These are phyloP conservation scores for Drosophila dunni DNA, from an alignment of 1,140 invertebrate genomes.

Conservation along the genomic window DNA sequence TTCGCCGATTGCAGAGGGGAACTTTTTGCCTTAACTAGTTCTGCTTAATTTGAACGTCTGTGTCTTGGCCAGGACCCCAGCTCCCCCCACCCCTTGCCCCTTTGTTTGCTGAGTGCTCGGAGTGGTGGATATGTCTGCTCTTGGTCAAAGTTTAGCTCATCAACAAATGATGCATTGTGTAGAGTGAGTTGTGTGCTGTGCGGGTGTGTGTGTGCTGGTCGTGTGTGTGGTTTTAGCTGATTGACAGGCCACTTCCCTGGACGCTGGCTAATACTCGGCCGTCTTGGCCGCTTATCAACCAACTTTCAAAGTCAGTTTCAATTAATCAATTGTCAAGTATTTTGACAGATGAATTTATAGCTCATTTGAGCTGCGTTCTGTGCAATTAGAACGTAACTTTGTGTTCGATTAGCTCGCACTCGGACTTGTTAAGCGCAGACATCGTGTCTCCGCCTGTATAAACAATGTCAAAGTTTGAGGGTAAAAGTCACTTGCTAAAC, in stretches of 20 bases:
- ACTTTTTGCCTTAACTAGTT: slow-evolving; percentile 78
- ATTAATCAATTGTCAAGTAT: slow-evolving; percentile 81
- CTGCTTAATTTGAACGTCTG: slow-evolving; percentile 66
- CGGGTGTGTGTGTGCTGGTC: neutral
- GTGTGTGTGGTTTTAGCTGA: slow-evolving; percentile 44
- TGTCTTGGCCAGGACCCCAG: slow-evolving; percentile 4
- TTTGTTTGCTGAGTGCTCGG: slow-evolving; percentile 61
- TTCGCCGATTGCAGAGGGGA: slow-evolving; percentile 31
- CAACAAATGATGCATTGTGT: slow-evolving; percentile 68
- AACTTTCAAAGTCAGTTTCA: slow-evolving; percentile 75
- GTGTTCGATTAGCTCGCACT: slow-evolving; percentile 29
- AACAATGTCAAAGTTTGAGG: neutral
- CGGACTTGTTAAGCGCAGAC: slow-evolving; percentile 20
- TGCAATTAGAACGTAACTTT: slow-evolving; percentile 43
- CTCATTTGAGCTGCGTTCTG: slow-evolving; percentile 48
- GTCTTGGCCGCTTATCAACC: slow-evolving; percentile 57
- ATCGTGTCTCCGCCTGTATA: neutral
- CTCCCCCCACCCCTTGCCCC: slow-evolving; percentile 1
- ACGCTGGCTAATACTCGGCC: neutral
- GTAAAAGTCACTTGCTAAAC: neutral
- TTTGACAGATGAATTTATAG: slow-evolving; percentile 79
- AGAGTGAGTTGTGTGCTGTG: slow-evolving; percentile 9
- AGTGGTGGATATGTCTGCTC: slow-evolving; percentile 32
- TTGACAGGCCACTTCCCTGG: slow-evolving; percentile 52
- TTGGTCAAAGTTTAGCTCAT: slow-evolving; percentile 70